phyloP scores from a whole-genome alignment of 2,888 invertebrate species.

The Mylabris sibirica region DNA sequence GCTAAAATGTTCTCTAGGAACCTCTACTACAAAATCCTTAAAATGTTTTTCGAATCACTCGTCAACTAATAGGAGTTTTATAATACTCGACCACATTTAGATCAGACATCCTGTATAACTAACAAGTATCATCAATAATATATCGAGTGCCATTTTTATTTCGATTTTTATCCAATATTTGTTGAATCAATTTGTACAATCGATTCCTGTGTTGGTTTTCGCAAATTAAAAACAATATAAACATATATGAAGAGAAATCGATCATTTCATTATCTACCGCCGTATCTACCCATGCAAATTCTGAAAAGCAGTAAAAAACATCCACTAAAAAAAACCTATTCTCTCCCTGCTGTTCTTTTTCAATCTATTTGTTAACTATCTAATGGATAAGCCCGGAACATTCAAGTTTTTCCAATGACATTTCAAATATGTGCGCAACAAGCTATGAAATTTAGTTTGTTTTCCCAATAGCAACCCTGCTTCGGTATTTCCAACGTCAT shows the following conservation, averaged over 20 bases:
- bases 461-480: neutral
- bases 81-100: no score
- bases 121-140: neutral
- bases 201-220: neutral
- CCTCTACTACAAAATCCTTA: no score
- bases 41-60: no score
- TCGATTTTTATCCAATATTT: neutral
- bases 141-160: neutral
- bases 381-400: neutral
- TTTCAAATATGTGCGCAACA: slow-evolving; percentile 6
- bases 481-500: neutral
- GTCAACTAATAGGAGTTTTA: no score
- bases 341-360: neutral
- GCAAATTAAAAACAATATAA: neutral
- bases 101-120: no score
- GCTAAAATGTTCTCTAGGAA: no score
- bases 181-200: neutral
- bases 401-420: slow-evolving; percentile 1
- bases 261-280: neutral
- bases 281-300: neutral
- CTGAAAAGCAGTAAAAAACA: neutral
- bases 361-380: neutral
- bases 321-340: neutral
- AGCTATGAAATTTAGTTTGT: neutral
- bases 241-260: neutral